These are phyloP conservation scores for Falcaria lacertinaria DNA, from an alignment of 2,888 invertebrate species.

Conservation along the genomic window DNA sequence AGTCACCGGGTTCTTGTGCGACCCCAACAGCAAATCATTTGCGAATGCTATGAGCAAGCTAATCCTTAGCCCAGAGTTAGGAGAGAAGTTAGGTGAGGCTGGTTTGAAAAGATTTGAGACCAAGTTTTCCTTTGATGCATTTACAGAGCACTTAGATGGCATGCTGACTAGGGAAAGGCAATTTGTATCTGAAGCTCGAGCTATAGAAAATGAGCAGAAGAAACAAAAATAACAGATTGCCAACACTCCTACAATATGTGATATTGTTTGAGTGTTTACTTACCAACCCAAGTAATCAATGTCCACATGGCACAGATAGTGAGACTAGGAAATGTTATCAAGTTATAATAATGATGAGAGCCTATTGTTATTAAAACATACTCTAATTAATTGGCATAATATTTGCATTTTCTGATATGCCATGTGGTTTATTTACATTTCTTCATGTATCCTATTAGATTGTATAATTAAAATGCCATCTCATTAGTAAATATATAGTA, in stretches of 20 bases:
- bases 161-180: constrained; percentile 68
- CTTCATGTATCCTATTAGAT: no score
- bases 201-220: constrained; percentile 59
- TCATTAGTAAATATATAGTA: neutral
- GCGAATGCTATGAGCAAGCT: constrained; percentile 87
- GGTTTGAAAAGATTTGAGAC: constrained; percentile 87
- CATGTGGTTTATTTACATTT: no score
- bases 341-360: neutral
- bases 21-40: constrained; percentile 84
- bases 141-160: constrained; percentile 83
- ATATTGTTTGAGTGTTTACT: constrained; percentile 68
- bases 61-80: constrained; percentile 80
- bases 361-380: neutral
- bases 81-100: constrained; percentile 85
- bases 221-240: constrained; percentile 66
- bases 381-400: no score
- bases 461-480: neutral
- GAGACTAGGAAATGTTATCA: no score
- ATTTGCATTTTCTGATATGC: no score
- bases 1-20: constrained; percentile 89
- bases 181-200: constrained; percentile 59
- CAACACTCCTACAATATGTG: constrained; percentile 66
- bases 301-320: constrained; percentile 4
- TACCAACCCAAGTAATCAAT: constrained; percentile 21
- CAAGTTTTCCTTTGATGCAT: constrained; percentile 91